Conservation (phyloP, 2,888 invertebrate genomes). For the Heliconius charithonia region DNA sequence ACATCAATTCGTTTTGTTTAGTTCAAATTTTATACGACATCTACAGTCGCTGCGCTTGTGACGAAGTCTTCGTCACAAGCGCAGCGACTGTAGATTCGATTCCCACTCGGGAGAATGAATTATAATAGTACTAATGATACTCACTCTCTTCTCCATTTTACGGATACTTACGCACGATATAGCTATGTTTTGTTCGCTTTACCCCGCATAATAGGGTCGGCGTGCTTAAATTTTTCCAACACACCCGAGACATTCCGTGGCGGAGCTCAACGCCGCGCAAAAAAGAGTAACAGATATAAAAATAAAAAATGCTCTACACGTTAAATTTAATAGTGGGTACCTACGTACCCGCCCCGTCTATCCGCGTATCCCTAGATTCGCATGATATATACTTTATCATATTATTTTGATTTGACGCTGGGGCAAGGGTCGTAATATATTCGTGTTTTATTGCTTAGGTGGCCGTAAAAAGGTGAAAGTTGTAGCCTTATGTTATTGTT, state of each 20-base stretch:
- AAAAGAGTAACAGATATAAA: neutral
- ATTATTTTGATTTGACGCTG: conserved; percentile 24
- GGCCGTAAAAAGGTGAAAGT: conserved; percentile 29
- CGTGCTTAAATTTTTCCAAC: neutral
- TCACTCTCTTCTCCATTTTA: neutral
- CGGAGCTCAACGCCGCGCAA: neutral
- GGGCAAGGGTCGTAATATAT: conserved; percentile 14
- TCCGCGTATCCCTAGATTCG: neutral
- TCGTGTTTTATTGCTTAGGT: conserved; percentile 18
- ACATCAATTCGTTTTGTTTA: neutral
- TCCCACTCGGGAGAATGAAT: no score
- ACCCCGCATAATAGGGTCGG: no score
- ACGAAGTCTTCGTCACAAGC: no score
- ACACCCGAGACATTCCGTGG: neutral
- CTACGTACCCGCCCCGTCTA: neutral
- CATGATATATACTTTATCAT: conserved; percentile 11
- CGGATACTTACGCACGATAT: no score
- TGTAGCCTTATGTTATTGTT: conserved; percentile 16
- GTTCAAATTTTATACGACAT: neutral
- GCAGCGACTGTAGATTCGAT: no score
- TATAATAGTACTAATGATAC: neutral
- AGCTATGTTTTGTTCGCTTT: no score
- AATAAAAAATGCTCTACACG: neutral
- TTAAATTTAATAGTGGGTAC: neutral
- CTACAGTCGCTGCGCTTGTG: no score